Percentiles rank a stretch among this genome's conserved stretches.
Evolutionary conservation across 2,797 vertebrate species (phyloP).

Genomic region (Graptemys geographica): DNA sequence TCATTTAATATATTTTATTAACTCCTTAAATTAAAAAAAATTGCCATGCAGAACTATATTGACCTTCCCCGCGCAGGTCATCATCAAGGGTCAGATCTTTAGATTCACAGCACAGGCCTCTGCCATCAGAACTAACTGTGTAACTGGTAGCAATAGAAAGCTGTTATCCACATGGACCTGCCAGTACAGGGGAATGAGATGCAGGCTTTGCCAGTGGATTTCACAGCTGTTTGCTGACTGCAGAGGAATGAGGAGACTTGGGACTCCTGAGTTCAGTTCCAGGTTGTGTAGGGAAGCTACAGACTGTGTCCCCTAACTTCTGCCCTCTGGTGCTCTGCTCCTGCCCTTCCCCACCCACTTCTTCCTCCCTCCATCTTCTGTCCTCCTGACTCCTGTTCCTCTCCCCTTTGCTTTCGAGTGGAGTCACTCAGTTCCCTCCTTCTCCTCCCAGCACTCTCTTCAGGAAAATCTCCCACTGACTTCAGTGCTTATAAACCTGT

Average conservation of each 20-base stretch:
- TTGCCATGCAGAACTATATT: neutral
- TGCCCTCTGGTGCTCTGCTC: neutral
- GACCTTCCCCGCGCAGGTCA: neutral
- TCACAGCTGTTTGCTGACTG: neutral
- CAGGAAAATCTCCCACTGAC: neutral
- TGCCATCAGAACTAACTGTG: neutral
- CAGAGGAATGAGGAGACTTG: neutral
- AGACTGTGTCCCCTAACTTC: neutral
- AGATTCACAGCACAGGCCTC: neutral
- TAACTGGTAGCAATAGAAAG: too few relatives aligned
- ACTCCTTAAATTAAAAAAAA: too few relatives aligned
- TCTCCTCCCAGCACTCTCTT: neutral
- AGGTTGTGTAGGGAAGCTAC: neutral
- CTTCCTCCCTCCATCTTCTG: too few relatives aligned
- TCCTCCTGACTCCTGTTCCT: too few relatives aligned
- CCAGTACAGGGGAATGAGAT: neutral
- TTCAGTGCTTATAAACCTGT: neutral
- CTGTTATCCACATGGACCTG: neutral
- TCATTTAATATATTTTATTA: too few relatives aligned
- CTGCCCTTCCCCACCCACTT: neutral
- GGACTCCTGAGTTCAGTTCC: neutral
- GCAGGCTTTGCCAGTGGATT: neutral
- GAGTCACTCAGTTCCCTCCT: too few relatives aligned
- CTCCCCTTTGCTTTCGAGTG: too few relatives aligned
- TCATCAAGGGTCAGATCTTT: neutral